Evolutionary conservation across 2,797 vertebrate species (phyloP).

Genomic region (Brachyrhaphis roseni): DNA sequence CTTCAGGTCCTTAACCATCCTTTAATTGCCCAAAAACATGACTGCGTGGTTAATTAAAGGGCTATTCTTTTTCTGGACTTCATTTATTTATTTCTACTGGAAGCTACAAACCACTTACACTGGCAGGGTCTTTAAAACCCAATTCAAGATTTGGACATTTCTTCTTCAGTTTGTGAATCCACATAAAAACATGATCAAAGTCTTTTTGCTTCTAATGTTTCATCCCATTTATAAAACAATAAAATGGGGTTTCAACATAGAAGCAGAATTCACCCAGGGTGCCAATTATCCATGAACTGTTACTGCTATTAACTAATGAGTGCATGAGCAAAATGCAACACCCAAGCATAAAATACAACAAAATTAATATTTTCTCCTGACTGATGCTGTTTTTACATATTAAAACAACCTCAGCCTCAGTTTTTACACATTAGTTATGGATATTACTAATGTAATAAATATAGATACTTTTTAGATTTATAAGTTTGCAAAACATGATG

Average conservation of each 20-base stretch:
- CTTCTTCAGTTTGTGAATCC: neutral
- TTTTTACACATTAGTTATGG: neutral
- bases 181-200: neutral
- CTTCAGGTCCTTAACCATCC: too few species aligned
- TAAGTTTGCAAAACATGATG: neutral
- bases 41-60: neutral
- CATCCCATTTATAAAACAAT: neutral
- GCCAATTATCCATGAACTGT: neutral
- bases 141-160: neutral
- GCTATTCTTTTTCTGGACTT: neutral
- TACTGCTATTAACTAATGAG: neutral
- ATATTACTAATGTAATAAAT: neutral
- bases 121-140: neutral
- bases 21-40: neutral
- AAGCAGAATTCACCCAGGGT: neutral
- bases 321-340: neutral
- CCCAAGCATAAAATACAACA: neutral
- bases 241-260: neutral
- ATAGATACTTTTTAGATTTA: neutral
- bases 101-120: neutral
- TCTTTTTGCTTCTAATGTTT: neutral
- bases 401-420: neutral
- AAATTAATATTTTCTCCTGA: neutral
- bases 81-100: neutral
- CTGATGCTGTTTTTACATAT: neutral